Evolutionary conservation across 1,140 invertebrate species (phyloP).

Genomic region (Solenopsis invicta): DNA sequence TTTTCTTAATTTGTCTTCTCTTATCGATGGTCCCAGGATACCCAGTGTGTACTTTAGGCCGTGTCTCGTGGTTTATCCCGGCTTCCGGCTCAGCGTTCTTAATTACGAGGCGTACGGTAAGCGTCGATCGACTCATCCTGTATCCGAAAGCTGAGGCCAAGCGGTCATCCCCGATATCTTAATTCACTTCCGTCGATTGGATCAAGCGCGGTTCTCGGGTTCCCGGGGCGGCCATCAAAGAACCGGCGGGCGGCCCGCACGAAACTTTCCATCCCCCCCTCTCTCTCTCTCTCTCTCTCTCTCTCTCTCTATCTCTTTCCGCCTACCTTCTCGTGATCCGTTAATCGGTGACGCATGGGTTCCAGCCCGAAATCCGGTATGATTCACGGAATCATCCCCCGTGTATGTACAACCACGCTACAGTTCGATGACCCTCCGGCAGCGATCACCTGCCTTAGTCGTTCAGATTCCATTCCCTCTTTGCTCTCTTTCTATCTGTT

Average conservation of each 20-base stretch:
- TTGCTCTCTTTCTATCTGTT: neutral
- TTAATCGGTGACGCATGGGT: constrained; percentile 73
- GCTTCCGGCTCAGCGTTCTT: constrained; percentile 37
- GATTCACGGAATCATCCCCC: constrained; percentile 69
- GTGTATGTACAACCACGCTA: neutral
- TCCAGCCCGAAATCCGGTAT: constrained; percentile 37
- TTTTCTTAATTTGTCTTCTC: constrained; percentile 20
- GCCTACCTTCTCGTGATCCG: neutral
- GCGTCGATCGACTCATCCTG: constrained; percentile 51
- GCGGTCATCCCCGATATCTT: constrained; percentile 59
- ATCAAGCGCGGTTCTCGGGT: constrained; percentile 53
- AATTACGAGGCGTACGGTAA: constrained; percentile 63
- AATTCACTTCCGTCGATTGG: constrained; percentile 66
- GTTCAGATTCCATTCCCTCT: constrained; percentile 27
- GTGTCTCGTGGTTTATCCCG: constrained; percentile 39
- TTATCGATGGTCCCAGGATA: constrained; percentile 18
- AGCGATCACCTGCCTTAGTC: constrained; percentile 20
- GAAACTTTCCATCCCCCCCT: constrained; percentile 8
- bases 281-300: neutral
- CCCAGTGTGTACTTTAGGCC: constrained; percentile 20
- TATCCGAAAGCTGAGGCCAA: constrained; percentile 60
- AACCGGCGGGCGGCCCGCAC: constrained; percentile 32
- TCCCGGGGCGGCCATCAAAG: constrained; percentile 42
- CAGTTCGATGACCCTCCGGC: neutral
- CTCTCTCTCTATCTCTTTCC: constrained; percentile 5